Conservation (phyloP, 2,797 vertebrate genomes). For the Hydrocynus forskahlii region DNA sequence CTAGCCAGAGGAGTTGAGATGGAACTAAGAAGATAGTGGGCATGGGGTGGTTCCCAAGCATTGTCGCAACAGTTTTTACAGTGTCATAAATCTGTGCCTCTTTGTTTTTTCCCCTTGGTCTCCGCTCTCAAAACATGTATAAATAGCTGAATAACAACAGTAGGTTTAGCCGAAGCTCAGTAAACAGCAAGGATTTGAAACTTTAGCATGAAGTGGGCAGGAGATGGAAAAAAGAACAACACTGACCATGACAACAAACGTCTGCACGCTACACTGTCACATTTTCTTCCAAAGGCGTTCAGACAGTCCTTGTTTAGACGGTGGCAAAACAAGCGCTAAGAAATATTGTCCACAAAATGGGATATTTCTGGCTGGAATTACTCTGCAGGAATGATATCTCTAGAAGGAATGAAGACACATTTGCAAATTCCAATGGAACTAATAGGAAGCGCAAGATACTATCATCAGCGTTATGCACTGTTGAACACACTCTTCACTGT, state of each 20-base stretch:
- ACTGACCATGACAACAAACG: slow-evolving; percentile 5
- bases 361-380: background rate
- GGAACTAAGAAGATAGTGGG: background rate
- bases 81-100: slow-evolving; percentile 53
- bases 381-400: background rate
- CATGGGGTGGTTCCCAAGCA: background rate
- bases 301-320: background rate
- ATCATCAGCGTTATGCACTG: background rate
- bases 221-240: slow-evolving; percentile 31
- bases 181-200: slow-evolving; percentile 13
- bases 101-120: slow-evolving; percentile 32
- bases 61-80: slow-evolving; percentile 58
- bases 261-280: slow-evolving; percentile 5
- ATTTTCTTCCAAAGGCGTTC: slow-evolving; percentile 4
- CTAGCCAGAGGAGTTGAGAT: slow-evolving; percentile 9
- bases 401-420: background rate
- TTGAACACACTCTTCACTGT: background rate
- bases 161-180: slow-evolving; percentile 20
- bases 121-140: slow-evolving; percentile 61
- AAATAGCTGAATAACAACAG: slow-evolving; percentile 48
- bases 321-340: background rate
- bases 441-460: background rate
- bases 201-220: slow-evolving; percentile 11
- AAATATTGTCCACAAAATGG: background rate
- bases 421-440: background rate